Base-by-base conservation (phyloP, 2,797 vertebrate genomes). In the Myiotriccus ornatus region DNA sequence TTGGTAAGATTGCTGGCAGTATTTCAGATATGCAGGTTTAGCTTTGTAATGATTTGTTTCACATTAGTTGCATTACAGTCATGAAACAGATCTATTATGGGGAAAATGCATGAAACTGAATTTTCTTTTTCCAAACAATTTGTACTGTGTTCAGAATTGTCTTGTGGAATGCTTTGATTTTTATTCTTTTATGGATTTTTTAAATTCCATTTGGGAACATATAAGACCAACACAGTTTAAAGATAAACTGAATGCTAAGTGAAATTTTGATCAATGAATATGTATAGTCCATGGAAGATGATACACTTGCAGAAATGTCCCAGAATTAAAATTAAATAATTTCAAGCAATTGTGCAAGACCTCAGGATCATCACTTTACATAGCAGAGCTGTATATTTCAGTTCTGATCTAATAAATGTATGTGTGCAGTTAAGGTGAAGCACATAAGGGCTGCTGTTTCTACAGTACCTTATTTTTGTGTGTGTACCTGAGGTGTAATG, bases 1-100 rank as follows among this genome's bases (percentile, higher is more conserved):
- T 99, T 89, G 99, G 99, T 99, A 97, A 62, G 97, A 74, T 65
- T 28, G 25, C 55, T 80, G 37, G 24, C 12, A 64, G 44, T 90
- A 53, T 44, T 86, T 94, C 59, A 88, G 19, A 70, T 63, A 30
- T 28, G 24, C 23, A 25, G 1, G 30, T 89, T 87, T 69, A 67
- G 16, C 63, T 91, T 79, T 35, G 21, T 77, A 47, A 35, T 27
- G 2, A 37, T 53, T 44, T 52, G 4, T 53, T 75, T 49, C 23
- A 78, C 32, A 64, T 56, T 39, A 70, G 60, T 55, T 5, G 3
- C 24, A 16, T 23, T 46, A 15, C 43, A 50, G 35, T 73, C 30
- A 52, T 5, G 12, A 70, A 84, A 39, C 10, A 11, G 12, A 11
- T 25, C 13, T 83, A 2, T 46, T 50, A 19, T 5, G 20, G n/a